A percentile compares a stretch with the other conserved stretches of the same genome.
These are phyloP conservation scores for Panulirus ornatus DNA, from an alignment of 1,140 invertebrate species.

Conservation along the genomic window DNA sequence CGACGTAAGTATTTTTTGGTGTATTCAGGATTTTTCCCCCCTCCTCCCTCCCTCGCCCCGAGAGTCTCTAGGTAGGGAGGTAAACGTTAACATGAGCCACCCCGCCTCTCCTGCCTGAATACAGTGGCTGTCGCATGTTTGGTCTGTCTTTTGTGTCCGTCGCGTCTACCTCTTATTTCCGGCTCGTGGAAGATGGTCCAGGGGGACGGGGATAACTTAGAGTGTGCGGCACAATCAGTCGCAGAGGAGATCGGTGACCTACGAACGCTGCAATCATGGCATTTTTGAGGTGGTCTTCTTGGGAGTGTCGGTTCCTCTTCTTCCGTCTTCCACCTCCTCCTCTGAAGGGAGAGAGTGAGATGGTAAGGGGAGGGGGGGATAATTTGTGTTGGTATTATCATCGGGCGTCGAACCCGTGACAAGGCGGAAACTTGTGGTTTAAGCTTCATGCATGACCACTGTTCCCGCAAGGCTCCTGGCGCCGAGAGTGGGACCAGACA, in stretches of 20 bases:
- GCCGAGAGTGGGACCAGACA: background rate
- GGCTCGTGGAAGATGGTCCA: background rate
- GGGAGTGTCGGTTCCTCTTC: too few relatives aligned
- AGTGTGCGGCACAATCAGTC: background rate
- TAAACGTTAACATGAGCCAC: background rate
- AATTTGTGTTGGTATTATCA: background rate
- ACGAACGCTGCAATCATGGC: background rate
- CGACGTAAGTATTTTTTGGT: background rate
- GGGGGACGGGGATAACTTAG: background rate
- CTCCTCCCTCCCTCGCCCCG: background rate
- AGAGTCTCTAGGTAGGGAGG: too few relatives aligned
- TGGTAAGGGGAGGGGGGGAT: background rate
- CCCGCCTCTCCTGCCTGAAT: background rate
- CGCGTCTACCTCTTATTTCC: background rate
- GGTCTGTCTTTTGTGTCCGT: background rate
- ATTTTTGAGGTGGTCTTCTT: background rate
- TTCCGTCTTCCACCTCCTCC: too few relatives aligned
- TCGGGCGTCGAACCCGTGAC: background rate
- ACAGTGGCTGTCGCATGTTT: background rate
- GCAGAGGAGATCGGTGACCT: background rate
- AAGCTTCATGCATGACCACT: background rate
- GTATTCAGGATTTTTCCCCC: background rate
- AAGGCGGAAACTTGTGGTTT: background rate
- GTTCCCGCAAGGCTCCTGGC: background rate
- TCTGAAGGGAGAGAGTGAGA: too few relatives aligned